A percentile compares a stretch with the other conserved stretches of the same genome.
Conservation (phyloP, 2,888 invertebrate genomes). For the Uloborus plumipes region DNA sequence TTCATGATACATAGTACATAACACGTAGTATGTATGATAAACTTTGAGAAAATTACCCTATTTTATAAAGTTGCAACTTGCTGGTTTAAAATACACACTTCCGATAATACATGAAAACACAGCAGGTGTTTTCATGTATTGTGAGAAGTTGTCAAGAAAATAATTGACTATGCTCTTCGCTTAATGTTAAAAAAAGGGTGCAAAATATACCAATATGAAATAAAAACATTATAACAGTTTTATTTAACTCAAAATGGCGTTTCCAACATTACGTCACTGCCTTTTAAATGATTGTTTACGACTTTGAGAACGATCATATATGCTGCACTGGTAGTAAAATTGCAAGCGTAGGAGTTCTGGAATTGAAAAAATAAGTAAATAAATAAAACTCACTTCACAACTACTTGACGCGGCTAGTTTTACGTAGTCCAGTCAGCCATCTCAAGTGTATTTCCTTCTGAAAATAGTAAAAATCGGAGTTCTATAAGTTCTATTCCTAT, state of each 20-base stretch:
- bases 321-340: not conserved
- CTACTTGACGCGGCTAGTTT: not conserved
- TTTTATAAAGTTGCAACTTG: too few relatives aligned
- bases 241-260: conserved; percentile 45
- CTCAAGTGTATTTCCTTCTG: conserved; percentile 16
- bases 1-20: too few relatives aligned
- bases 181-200: too few relatives aligned
- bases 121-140: too few relatives aligned
- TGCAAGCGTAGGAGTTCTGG: conserved; percentile 11
- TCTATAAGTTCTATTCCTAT: conserved; percentile 27
- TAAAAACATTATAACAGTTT: not conserved
- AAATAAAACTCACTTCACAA: conserved; percentile 45
- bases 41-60: too few relatives aligned
- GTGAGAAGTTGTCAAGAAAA: too few relatives aligned
- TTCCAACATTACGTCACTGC: conserved; percentile 38
- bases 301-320: not conserved
- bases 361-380: conserved; percentile 5
- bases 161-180: too few relatives aligned
- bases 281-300: conserved; percentile 45
- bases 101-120: not conserved
- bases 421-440: conserved; percentile 56
- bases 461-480: conserved; percentile 34
- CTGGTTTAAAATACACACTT: conserved; percentile 2
- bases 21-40: too few relatives aligned
- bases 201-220: too few relatives aligned